These are phyloP conservation scores for Antheraea pernyi DNA, from an alignment of 1,140 invertebrate genomes.

Conservation along the genomic window DNA sequence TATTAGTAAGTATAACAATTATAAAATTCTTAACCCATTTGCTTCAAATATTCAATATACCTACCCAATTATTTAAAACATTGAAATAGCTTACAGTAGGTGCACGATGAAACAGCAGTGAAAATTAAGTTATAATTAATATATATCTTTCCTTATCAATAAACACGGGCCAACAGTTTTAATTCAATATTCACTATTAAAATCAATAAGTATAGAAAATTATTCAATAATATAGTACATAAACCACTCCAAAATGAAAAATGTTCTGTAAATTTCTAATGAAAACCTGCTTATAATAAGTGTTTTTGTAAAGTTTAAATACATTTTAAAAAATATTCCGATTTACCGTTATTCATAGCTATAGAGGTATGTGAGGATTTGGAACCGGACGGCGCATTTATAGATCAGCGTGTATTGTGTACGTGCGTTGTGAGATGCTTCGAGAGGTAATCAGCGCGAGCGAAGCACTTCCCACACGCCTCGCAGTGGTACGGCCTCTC, in stretches of 20 bases:
- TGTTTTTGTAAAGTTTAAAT: slow-evolving; percentile 72
- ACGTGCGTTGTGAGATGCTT: slow-evolving; percentile 94
- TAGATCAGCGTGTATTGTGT: slow-evolving; percentile 81
- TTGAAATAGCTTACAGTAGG: background rate
- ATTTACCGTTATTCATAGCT: slow-evolving; percentile 66
- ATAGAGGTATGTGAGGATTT: slow-evolving; percentile 59
- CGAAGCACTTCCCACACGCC: slow-evolving; percentile 94
- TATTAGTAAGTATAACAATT: background rate
- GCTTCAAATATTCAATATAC: background rate
- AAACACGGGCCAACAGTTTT: slow-evolving; percentile 36
- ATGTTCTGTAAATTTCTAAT: slow-evolving; percentile 65
- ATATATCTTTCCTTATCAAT: slow-evolving; percentile 36
- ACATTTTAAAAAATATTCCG: slow-evolving; percentile 76
- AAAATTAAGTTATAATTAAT: slow-evolving; percentile 21
- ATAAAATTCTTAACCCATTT: background rate
- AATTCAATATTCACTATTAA: slow-evolving; percentile 44
- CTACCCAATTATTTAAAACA: background rate
- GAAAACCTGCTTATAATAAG: slow-evolving; percentile 67
- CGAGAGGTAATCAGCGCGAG: slow-evolving; percentile 93
- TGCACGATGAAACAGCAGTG: background rate
- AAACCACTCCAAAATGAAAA: slow-evolving; percentile 68
- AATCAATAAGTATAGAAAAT: slow-evolving; percentile 64
- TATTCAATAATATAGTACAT: slow-evolving; percentile 47
- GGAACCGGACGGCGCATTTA: slow-evolving; percentile 55
- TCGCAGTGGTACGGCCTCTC: slow-evolving; percentile 94